Base-by-base conservation (phyloP, 1,140 invertebrate species). In the Coboldia fuscipes region DNA sequence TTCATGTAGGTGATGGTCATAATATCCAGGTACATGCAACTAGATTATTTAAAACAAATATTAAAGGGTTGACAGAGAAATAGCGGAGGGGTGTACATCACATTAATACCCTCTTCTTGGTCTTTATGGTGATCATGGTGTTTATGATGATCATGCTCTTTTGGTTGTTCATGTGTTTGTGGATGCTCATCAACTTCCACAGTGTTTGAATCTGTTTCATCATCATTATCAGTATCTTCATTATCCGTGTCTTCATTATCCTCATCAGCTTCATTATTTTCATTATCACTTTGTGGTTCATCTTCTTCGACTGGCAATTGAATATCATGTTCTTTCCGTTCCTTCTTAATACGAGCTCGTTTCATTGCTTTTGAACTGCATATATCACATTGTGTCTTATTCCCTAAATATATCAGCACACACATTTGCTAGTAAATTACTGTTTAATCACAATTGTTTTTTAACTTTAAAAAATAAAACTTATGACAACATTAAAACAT, bases 321-420 rank as follows among this genome's bases (percentile, higher is more conserved):
- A n/a, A n/a, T n/a, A n/a, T n/a, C n/a, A n/a, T n/a, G n/a, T n/a
- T 18, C 17, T 28, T 57, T 60, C 47, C 64, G 64, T 42, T 62
- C 60, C 42, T 62, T 62, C 59, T 70, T 75, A 55, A 67, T 62
- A 43, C 62, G 61, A 44, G 61, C 62, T 63, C 72, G 75, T 55
- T 68, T 65, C 49, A 62, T 65, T 38, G 66, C 52, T 63, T 74
- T 76, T 40, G 70, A 63, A 63, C 67, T 72, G 65, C 77, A 82
- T 52, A 76, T 62, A 59, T 80, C 76, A 59, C 77, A 82, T 51
- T 77, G 66, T 42, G 75, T 81, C 70, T 75, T 80, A 68, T 82
- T 81, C 76, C 76, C 77, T 82, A 63, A 48, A n/a, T n/a, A n/a
- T n/a, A n/a, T n/a, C n/a, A n/a, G n/a, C n/a, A n/a, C n/a, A n/a